Percentiles rank a stretch among this genome's conserved stretches.
Conservation (phyloP, 2,113 vertebrate genomes). For the Triplophysa siluroides region DNA sequence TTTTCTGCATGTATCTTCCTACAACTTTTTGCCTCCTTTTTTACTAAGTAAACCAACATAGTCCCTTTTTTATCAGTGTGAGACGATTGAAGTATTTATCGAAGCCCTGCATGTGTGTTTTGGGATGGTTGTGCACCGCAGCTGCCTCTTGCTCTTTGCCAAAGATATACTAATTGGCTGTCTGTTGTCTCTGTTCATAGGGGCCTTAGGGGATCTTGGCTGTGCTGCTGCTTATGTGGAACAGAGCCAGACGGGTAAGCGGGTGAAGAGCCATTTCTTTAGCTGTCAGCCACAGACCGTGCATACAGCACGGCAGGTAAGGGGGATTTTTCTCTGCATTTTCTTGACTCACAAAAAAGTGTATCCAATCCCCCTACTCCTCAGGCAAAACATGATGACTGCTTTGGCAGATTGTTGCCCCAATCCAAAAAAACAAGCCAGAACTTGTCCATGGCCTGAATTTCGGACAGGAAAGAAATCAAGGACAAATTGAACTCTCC, state of each 20-base stretch:
- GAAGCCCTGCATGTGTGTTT: neutral
- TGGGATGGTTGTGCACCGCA: conserved; percentile 12
- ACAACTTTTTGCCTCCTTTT: conserved; percentile 15
- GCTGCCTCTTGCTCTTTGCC: conserved; percentile 31
- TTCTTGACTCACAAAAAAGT: neutral
- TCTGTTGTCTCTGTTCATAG: conserved; percentile 39
- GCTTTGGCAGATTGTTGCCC: neutral
- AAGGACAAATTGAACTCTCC: neutral
- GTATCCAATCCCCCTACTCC: neutral
- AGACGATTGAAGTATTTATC: neutral
- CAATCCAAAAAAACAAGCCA: neutral
- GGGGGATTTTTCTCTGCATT: conserved; percentile 3
- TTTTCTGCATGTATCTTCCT: conserved; percentile 34
- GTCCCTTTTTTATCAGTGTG: neutral
- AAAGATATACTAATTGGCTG: conserved; percentile 46
- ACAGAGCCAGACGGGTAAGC: conserved; percentile 16
- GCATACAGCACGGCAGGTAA: conserved; percentile 3
- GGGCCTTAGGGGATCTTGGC: conserved; percentile 37
- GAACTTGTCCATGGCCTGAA: neutral
- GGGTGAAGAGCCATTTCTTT: conserved; percentile 30
- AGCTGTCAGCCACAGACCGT: conserved; percentile 36
- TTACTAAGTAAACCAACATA: neutral
- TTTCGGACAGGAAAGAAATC: neutral
- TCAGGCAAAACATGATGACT: neutral
- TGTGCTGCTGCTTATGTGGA: conserved; percentile 22